phyloP scores from a whole-genome alignment of 2,888 invertebrate genomes.

The Meghimatium bilineatum region DNA sequence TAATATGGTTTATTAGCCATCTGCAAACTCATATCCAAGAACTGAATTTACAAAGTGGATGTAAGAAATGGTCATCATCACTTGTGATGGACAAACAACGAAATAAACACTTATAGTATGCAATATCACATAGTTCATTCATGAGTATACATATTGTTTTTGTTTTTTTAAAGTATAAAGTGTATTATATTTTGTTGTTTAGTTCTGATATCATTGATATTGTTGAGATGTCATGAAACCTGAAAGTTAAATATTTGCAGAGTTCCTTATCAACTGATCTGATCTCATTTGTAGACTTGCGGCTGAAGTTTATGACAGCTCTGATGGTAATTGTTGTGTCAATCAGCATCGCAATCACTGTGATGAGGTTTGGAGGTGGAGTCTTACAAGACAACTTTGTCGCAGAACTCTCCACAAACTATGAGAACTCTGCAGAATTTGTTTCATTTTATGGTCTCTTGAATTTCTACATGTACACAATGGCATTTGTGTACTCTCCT shows the following conservation, averaged over 20 bases:
- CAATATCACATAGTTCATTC: no score
- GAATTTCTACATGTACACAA: constrained; percentile 94
- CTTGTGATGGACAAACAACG: no score
- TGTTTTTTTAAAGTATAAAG: no score
- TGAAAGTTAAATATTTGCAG: not conserved
- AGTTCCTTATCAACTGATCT: not conserved
- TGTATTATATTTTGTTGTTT: no score
- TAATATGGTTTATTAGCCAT: no score
- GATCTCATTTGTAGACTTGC: constrained; percentile 84
- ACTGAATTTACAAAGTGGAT: no score
- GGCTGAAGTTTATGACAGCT: constrained; percentile 92
- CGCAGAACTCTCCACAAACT: constrained; percentile 89
- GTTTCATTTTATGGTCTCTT: constrained; percentile 95
- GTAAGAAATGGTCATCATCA: no score
- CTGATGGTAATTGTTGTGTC: constrained; percentile 88
- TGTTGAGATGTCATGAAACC: no score
- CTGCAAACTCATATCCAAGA: no score
- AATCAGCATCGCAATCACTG: constrained; percentile 86
- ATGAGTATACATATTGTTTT: no score
- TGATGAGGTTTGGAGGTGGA: constrained; percentile 90
- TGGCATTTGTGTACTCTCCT: constrained; percentile 96
- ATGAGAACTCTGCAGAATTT: constrained; percentile 94
- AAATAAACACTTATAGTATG: no score
- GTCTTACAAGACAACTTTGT: constrained; percentile 96
- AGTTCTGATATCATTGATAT: no score